A percentile compares a stretch with the other conserved stretches of the same genome.
Conservation (phyloP, 2,797 vertebrate species). For the Capromys pilorides region DNA sequence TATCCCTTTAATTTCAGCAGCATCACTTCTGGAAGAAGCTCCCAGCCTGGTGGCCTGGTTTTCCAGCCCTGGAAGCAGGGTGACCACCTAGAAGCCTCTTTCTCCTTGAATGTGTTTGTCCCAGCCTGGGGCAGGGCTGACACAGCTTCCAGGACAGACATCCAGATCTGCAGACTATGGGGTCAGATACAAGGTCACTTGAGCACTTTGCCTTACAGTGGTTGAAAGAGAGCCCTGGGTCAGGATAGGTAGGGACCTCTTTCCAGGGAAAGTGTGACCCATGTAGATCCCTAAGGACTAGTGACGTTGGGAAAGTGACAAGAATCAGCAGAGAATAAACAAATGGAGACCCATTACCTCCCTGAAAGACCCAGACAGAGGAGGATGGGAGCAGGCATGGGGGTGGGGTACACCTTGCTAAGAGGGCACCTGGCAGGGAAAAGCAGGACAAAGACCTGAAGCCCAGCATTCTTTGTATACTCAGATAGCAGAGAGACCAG, state of each 20-base stretch:
- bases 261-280: neutral
- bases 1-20: neutral
- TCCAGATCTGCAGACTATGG: fast-evolving
- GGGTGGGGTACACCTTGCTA: neutral
- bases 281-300: neutral
- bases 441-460: neutral
- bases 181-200: neutral
- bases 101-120: neutral
- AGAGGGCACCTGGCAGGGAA: neutral
- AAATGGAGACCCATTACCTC: neutral
- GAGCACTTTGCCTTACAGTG: neutral
- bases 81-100: neutral
- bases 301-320: neutral
- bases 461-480: fast-evolving
- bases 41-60: neutral
- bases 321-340: neutral
- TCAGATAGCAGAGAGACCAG: neutral
- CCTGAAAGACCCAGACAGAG: neutral
- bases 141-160: neutral
- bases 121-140: neutral
- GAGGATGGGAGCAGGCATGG: too few species aligned
- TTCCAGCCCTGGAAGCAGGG: neutral
- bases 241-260: neutral
- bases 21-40: slow-evolving; percentile 34
- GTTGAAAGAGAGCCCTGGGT: neutral